Evolutionary conservation across 2,888 invertebrate species (phyloP), one percentile per base, ranked within the genome.

Genomic region (Amphipoea lucens): DNA sequence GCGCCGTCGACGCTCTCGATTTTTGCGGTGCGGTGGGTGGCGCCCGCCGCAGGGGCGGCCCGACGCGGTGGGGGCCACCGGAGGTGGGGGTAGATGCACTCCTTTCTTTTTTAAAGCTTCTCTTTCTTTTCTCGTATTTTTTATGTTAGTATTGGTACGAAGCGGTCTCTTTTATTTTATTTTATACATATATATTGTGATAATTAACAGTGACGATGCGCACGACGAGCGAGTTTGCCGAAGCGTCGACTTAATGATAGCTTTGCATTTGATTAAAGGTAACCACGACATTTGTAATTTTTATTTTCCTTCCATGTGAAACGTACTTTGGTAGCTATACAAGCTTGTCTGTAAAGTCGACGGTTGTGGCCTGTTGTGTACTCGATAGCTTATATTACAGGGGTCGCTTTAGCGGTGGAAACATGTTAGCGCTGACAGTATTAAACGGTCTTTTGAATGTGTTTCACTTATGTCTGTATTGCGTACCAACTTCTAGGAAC

Each of bases 1-100:
- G 95, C 96, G 96, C 95, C 96, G 97, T 95, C 96, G 96, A 95
- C 96, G 96, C 96, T 97, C 97, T 97, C 97, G 97, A 97, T 97
- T 97, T 97, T 97, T 97, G 97, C 97, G 97, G 95, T 97, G 96
- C 97, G 96, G 97, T 97, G 97, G 97, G 97, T 97, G 97, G 97
- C 96, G 95, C 97, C 97, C 95, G 95, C 95, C 95, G 93, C 96
- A 96, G 97, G 95, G 96, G 95, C 96, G 96, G 96, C 96, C 94
- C 95, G 93, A 88, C 91, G 92, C 93, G 93, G 93, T 94, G 95
- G 96, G 95, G 95, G 96, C 93, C 90, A 93, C 89, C 92, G 90
- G 94, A 94, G 95, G 96, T 95, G 96, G 97, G 97, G 96, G 96
- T 94, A 94, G 95, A 95, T 96, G 95, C 96, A 96, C 96, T 96